phyloP scores from a whole-genome alignment of 2,113 vertebrate species.

The Ctenomys sociabilis region DNA sequence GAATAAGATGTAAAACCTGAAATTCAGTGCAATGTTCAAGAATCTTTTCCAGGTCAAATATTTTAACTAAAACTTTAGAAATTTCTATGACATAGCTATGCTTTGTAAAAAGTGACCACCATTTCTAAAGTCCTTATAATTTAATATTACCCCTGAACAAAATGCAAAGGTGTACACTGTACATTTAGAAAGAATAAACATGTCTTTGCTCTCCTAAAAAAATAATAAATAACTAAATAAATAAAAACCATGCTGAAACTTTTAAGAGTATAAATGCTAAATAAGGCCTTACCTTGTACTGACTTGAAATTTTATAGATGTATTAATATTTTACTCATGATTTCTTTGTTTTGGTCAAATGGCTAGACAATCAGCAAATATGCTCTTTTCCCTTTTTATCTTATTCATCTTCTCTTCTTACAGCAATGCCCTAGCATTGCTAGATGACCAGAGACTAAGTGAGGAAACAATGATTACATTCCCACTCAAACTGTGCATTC shows the following conservation, averaged over 20 bases:
- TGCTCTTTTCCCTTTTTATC: not conserved
- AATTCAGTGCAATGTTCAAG: no score
- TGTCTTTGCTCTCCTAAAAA: no score
- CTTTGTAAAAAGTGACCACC: no score
- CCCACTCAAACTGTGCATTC: not conserved
- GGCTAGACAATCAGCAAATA: not conserved
- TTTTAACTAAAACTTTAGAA: no score
- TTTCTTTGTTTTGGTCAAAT: not conserved
- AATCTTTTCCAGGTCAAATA: no score
- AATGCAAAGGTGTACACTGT: no score
- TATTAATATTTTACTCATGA: not conserved
- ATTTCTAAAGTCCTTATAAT: no score
- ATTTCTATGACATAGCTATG: no score
- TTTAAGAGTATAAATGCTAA: not conserved
- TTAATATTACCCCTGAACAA: no score
- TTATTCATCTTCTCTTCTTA: not conserved
- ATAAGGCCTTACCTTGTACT: slow-evolving; percentile 4
- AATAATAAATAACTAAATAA: no score
- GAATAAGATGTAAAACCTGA: no score
- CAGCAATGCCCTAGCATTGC: not conserved
- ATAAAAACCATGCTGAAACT: not conserved
- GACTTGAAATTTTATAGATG: not conserved
- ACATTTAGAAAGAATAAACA: no score
- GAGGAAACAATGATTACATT: not conserved
- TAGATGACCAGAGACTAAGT: not conserved